Evolutionary conservation across 1,140 invertebrate genomes (phyloP).

Genomic region (Mamestra configurata): DNA sequence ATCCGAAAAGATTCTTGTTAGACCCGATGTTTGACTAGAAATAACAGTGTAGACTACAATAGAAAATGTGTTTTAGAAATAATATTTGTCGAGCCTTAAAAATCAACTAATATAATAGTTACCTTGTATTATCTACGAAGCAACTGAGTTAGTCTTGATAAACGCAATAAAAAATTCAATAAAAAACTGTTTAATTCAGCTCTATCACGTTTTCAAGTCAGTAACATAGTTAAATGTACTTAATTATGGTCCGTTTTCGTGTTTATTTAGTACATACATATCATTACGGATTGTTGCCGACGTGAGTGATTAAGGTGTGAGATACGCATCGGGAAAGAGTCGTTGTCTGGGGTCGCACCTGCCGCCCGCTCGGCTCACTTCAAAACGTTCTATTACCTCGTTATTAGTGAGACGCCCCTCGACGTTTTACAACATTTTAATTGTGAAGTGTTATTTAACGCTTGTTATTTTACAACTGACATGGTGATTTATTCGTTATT

Average conservation of each 20-base stretch:
- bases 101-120: conserved; percentile 25
- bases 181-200: conserved; percentile 48
- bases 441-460: conserved; percentile 77
- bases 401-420: conserved; percentile 74
- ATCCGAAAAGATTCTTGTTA: no score
- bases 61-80: neutral
- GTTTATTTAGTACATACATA: conserved; percentile 78
- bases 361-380: conserved; percentile 55
- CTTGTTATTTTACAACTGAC: conserved; percentile 65
- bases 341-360: conserved; percentile 68
- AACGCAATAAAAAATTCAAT: conserved; percentile 31
- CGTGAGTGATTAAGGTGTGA: conserved; percentile 72
- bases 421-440: conserved; percentile 76
- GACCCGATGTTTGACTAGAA: no score
- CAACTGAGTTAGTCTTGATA: conserved; percentile 10
- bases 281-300: conserved; percentile 72
- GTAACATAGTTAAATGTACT: conserved; percentile 63
- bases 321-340: conserved; percentile 64
- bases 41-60: neutral
- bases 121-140: neutral
- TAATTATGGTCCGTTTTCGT: conserved; percentile 68
- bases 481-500: conserved; percentile 66
- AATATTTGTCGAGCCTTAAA: conserved; percentile 1
- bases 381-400: conserved; percentile 72
- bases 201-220: conserved; percentile 46